Evolutionary conservation across 2,113 vertebrate genomes (phyloP), one percentile per base, ranked within the genome.

Genomic region (Halcyon senegalensis): DNA sequence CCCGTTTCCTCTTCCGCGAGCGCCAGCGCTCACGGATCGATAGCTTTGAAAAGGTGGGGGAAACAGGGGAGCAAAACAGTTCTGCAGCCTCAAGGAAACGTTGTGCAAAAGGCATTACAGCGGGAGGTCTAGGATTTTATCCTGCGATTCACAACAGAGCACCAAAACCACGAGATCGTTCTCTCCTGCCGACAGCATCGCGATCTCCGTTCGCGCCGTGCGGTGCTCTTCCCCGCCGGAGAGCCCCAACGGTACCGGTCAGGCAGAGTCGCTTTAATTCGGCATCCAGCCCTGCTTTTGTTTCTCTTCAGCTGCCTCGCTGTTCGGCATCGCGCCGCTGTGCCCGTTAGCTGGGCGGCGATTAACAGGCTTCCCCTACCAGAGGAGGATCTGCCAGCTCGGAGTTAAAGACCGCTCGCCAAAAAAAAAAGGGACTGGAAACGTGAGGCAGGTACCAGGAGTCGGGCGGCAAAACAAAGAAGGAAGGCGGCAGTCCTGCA

Each of bases 231-330:
- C 90, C 15, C 91, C 84, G 50, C 59, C 56, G 50, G 85, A n/a
- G 92, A 93, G 87, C 51, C 75, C 74, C 92, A 24, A 51, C 24
- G 2, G 5, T 27, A 69, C n/a, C 44, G 96, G 97, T 95, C 97
- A 58, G 91, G 74, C 80, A 23, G 75, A 27, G 76, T 13, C 58
- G 43, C 67, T 43, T 58, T 9, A 30, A 39, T 67, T 11, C 50
- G 27, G 85, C 75, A 55, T 67, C 87, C 74, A 80, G 68, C 87
- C 81, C 84, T 58, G 50, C 73, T 68, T 96, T 95, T 91, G 80
- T 66, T 70, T 84, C 72, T 56, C 72, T 48, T 68, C 72, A 25
- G 88, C 78, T 44, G 93, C 89, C 69, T 27, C 4, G 16, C 46
- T 23, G 14, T 46, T 81, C 91, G 51, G 19, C 73, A 39, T 30